These are phyloP conservation scores for Thunnus thynnus DNA, from an alignment of 2,113 vertebrate genomes.

Conservation along the genomic window DNA sequence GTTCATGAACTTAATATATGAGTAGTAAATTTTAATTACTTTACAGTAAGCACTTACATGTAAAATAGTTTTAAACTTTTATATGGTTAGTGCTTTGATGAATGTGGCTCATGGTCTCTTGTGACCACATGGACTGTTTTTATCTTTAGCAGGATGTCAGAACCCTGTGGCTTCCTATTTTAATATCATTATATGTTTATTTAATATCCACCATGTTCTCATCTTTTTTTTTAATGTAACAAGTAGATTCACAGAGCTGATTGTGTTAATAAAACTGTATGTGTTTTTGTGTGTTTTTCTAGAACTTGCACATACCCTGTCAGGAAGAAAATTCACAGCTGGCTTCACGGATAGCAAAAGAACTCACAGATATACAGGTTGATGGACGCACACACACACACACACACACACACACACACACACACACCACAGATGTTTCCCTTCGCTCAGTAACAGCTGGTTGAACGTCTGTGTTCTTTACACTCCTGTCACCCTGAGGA, in stretches of 20 bases:
- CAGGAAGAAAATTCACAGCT: conserved; percentile 86
- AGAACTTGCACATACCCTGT: conserved; percentile 88
- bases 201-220: conserved; percentile 6
- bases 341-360: conserved; percentile 84
- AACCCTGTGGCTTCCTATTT: conserved; percentile 1
- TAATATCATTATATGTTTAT: conserved; percentile 10
- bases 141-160: neutral
- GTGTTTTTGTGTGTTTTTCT: conserved; percentile 33
- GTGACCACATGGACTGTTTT: conserved; percentile 1
- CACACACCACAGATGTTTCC: conserved; percentile 46
- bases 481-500: conserved; percentile 38
- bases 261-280: neutral
- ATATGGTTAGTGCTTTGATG: neutral
- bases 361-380: conserved; percentile 89
- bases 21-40: neutral
- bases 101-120: conserved; percentile 11
- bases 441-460: conserved; percentile 50
- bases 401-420: conserved; percentile 18
- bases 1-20: too few species aligned
- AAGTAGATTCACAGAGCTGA: neutral
- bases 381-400: conserved; percentile 41
- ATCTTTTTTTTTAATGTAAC: neutral
- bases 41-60: neutral
- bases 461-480: conserved; percentile 35
- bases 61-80: conserved; percentile 4